A percentile compares a stretch with the other conserved stretches of the same genome.
Conservation (phyloP, 2,888 invertebrate species). For the Trachelus stipa region DNA sequence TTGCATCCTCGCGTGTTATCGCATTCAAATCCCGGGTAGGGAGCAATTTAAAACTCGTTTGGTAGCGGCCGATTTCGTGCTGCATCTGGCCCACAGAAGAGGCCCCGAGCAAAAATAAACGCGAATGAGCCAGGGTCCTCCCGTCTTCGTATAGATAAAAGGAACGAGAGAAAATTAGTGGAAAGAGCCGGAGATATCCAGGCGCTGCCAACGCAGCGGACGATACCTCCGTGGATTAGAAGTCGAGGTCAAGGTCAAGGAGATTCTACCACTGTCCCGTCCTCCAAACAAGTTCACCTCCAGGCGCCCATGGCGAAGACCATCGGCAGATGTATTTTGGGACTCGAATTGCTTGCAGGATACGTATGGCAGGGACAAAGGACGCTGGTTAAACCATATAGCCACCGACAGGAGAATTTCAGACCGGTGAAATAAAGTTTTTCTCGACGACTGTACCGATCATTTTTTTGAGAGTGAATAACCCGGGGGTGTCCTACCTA, state of each 20-base stretch:
- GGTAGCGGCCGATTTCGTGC: slow-evolving; percentile 39
- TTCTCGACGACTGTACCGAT: slow-evolving; percentile 27
- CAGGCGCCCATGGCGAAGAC: too few species aligned
- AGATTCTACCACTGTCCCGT: too few species aligned
- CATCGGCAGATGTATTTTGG: too few species aligned
- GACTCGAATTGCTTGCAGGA: too few species aligned
- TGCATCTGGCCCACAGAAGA: slow-evolving; percentile 43
- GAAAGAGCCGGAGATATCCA: neutral
- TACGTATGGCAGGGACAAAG: too few species aligned
- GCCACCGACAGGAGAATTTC: too few species aligned
- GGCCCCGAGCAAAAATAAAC: slow-evolving; percentile 29
- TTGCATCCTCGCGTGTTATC: slow-evolving; percentile 40
- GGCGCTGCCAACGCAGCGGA: too few species aligned
- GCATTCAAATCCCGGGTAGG: slow-evolving; percentile 44
- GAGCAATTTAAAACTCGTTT: slow-evolving; percentile 61
- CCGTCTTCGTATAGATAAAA: too few species aligned
- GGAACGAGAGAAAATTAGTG: slow-evolving; percentile 1
- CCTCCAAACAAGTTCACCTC: too few species aligned
- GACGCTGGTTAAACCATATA: too few species aligned
- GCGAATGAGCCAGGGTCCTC: neutral
- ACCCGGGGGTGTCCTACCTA: slow-evolving; percentile 1
- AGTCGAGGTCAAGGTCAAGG: too few species aligned
- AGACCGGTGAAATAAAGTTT: slow-evolving; percentile 16
- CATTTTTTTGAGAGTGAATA: slow-evolving; percentile 4
- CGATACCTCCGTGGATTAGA: too few species aligned